Evolutionary conservation across 2,888 invertebrate genomes (phyloP).

Genomic region (Cheilosia vulpina): DNA sequence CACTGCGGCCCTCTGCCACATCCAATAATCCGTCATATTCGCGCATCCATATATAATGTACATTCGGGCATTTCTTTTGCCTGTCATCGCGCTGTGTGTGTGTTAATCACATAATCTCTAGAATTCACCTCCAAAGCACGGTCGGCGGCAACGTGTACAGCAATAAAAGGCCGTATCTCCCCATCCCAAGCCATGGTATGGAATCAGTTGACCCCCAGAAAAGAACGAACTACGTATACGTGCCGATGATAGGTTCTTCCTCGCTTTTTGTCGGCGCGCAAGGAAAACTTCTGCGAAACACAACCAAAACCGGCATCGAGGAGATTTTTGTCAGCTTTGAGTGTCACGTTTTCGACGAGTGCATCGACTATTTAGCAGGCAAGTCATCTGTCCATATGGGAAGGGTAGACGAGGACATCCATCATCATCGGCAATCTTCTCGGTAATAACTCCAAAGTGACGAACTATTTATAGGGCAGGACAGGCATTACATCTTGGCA

Average conservation of each 20-base stretch:
- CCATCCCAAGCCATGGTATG: constrained; percentile 35
- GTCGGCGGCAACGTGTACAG: constrained; percentile 36
- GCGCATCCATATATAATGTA: constrained; percentile 33
- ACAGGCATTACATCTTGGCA: constrained; percentile 37
- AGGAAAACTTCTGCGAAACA: constrained; percentile 33
- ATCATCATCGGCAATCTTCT: constrained; percentile 42
- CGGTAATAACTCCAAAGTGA: constrained; percentile 57
- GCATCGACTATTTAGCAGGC: constrained; percentile 66
- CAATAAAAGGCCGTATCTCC: constrained; percentile 59
- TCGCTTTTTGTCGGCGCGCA: constrained; percentile 59
- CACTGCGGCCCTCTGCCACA: constrained; percentile 38
- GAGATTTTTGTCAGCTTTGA: constrained; percentile 69
- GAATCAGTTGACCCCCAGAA: constrained; percentile 68
- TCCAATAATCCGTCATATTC: constrained; percentile 69
- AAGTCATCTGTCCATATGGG: constrained; percentile 61
- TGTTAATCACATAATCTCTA: constrained; percentile 72
- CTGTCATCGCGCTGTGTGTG: constrained; percentile 28
- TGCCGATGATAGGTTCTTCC: constrained; percentile 68
- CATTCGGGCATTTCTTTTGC: constrained; percentile 22
- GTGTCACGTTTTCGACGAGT: constrained; percentile 69
- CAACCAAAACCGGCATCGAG: constrained; percentile 10
- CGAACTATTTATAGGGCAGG: constrained; percentile 34
- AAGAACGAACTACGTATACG: constrained; percentile 54
- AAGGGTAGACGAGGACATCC: constrained; percentile 11
- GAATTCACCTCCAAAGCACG: constrained; percentile 64